These are phyloP conservation scores for Betta splendens DNA, from an alignment of 2,797 vertebrate species.

Conservation along the genomic window DNA sequence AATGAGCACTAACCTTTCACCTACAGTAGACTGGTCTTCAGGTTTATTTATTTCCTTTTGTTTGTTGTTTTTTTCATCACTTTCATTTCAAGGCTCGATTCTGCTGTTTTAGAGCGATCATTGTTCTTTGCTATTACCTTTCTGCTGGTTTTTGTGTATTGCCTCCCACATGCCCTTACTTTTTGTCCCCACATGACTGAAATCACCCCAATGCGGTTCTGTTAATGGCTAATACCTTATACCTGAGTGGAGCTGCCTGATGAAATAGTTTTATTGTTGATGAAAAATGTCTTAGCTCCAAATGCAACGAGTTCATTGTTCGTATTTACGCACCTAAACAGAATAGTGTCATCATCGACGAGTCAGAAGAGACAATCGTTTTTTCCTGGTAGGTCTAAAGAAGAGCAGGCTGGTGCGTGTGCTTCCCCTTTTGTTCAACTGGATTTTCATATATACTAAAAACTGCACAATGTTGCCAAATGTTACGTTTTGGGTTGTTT, in stretches of 20 bases:
- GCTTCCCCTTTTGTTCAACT: conserved; percentile 46
- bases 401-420: conserved; percentile 18
- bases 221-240: conserved; percentile 20
- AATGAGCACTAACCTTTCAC: conserved; percentile 61
- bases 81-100: conserved; percentile 48
- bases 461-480: conserved; percentile 41
- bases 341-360: conserved; percentile 39
- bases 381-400: conserved; percentile 34
- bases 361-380: conserved; percentile 18
- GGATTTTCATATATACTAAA: conserved; percentile 49
- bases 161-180: conserved; percentile 49
- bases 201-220: conserved; percentile 19
- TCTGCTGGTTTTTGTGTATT: conserved; percentile 62
- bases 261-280: conserved; percentile 41
- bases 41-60: conserved; percentile 73
- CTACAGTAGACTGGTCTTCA: conserved; percentile 63
- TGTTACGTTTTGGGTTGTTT: conserved; percentile 34
- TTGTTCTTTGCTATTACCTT: conserved; percentile 48
- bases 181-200: conserved; percentile 38
- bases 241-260: conserved; percentile 32
- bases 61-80: conserved; percentile 22
- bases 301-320: conserved; percentile 15
- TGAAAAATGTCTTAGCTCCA: conserved; percentile 59
- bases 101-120: conserved; percentile 58
- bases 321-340: conserved; percentile 16